Conservation (phyloP, 2,797 vertebrate genomes). For the Urosaurus nigricauda region DNA sequence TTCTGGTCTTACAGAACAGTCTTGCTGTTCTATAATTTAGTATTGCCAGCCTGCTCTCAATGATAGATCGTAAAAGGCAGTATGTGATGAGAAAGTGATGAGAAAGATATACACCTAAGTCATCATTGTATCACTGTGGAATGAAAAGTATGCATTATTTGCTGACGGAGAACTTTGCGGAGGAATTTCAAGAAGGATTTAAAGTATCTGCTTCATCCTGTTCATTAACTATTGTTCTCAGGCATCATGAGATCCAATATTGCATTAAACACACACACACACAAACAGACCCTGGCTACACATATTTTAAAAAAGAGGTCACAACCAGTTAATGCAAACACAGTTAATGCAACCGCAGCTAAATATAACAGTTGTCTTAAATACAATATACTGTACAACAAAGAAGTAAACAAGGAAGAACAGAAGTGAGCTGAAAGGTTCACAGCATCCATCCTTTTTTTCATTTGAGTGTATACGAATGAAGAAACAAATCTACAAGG, state of each 20-base stretch:
- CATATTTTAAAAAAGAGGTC: neutral
- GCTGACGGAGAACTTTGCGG: conserved; percentile 7
- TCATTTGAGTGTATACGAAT: neutral
- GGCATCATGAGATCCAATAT: neutral
- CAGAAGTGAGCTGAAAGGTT: neutral
- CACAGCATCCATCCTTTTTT: too few relatives aligned
- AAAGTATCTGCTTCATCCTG: neutral
- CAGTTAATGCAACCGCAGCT: neutral
- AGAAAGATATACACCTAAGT: conserved; percentile 6
- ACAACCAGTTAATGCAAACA: neutral
- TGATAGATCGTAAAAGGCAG: neutral
- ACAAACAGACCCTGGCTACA: neutral
- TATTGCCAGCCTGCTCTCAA: neutral
- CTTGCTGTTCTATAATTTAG: conserved; percentile 1
- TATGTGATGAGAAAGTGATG: neutral
- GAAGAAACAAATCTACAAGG: neutral
- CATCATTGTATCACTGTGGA: conserved; percentile 14
- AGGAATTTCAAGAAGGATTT: neutral
- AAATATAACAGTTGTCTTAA: neutral
- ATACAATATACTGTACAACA: neutral
- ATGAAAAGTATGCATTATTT: conserved; percentile 2
- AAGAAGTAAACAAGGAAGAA: neutral
- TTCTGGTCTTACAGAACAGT: neutral
- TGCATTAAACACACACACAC: too few relatives aligned
- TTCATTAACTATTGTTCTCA: neutral